These are phyloP conservation scores for Drosophila hamatofila DNA, from an alignment of 2,888 invertebrate genomes.

Conservation along the genomic window DNA sequence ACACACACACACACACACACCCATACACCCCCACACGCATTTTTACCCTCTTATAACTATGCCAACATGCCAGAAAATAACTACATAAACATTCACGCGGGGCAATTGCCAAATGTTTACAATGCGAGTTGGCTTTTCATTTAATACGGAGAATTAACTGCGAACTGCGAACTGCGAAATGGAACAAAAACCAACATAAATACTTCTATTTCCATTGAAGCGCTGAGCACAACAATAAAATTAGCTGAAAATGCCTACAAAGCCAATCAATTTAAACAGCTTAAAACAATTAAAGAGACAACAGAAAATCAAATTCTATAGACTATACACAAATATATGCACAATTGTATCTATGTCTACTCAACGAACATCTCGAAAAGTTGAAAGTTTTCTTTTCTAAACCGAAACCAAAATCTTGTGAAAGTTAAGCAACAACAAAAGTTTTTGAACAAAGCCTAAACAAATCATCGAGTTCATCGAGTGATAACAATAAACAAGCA, in stretches of 20 bases:
- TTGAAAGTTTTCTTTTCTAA: slow-evolving; percentile 1
- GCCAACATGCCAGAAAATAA: slow-evolving; percentile 34
- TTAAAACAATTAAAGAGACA: background rate
- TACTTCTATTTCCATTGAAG: background rate
- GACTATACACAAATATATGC: no score
- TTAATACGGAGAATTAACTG: slow-evolving; percentile 48
- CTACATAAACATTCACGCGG: slow-evolving; percentile 37
- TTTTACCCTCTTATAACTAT: slow-evolving; percentile 10
- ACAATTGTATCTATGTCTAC: no score
- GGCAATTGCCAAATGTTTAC: slow-evolving; percentile 44
- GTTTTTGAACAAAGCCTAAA: background rate
- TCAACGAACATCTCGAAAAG: background rate
- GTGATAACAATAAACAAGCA: background rate
- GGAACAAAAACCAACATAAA: slow-evolving; percentile 9
- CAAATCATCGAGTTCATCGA: slow-evolving; percentile 3
- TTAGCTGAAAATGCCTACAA: background rate
- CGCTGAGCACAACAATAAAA: background rate
- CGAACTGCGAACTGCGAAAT: slow-evolving; percentile 20
- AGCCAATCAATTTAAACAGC: background rate
- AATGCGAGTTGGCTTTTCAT: slow-evolving; percentile 57
- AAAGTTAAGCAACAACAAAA: background rate
- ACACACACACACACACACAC: slow-evolving; percentile 3
- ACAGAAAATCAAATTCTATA: background rate
- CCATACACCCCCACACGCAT: background rate
- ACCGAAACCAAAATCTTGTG: background rate